A percentile compares a stretch with the other conserved stretches of the same genome.
Evolutionary conservation across 1,140 invertebrate genomes (phyloP).

Genomic region (Chionoecetes opilio): DNA sequence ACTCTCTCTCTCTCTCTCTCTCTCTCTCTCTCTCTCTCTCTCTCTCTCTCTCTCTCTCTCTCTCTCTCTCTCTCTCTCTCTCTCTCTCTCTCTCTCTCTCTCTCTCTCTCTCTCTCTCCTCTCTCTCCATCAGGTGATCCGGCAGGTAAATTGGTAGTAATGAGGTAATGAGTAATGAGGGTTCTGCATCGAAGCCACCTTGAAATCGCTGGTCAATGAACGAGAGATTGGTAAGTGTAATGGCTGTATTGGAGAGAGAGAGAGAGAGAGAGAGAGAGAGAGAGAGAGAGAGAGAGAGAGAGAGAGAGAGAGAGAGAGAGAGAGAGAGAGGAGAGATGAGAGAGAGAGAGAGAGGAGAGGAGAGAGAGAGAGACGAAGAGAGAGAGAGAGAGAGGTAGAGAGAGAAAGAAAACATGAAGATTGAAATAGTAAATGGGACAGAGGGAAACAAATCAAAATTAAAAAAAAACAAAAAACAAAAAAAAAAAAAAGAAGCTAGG

Average conservation of each 20-base stretch:
- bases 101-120: background rate
- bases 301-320: background rate
- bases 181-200: background rate
- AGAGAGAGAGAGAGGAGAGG: background rate
- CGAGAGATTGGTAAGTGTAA: background rate
- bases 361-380: background rate
- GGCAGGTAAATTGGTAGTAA: background rate
- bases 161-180: background rate
- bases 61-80: constrained; percentile 53
- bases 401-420: background rate
- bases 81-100: constrained; percentile 34
- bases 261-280: constrained; percentile 19
- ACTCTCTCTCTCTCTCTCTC: background rate
- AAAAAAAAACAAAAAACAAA: no score
- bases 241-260: background rate
- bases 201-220: background rate
- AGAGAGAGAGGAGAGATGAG: background rate
- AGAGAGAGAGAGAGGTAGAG: background rate
- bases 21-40: background rate
- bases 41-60: background rate
- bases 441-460: background rate
- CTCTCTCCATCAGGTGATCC: no score
- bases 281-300: background rate
- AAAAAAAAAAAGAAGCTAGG: no score
- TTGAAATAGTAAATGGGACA: background rate